A percentile compares a stretch with the other conserved stretches of the same genome.
phyloP scores from a whole-genome alignment of 2,113 vertebrate genomes.

The Spheniscus mendiculus region DNA sequence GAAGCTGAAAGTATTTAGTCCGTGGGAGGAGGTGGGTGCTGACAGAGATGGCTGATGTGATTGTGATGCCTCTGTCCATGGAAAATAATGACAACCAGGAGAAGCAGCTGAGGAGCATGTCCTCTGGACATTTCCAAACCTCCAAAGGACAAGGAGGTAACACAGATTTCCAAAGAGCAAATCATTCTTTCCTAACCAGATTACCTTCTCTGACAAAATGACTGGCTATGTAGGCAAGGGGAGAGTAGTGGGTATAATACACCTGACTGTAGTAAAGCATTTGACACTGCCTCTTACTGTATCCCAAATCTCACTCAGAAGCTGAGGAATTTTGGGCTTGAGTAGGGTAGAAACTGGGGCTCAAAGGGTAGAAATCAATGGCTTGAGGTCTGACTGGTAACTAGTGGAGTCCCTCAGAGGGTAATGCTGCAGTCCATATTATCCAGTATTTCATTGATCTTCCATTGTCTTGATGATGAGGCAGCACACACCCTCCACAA shows the following conservation, averaged over 20 bases:
- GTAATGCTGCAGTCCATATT: background rate
- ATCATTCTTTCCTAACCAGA: background rate
- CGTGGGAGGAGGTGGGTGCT: background rate
- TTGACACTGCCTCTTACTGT: background rate
- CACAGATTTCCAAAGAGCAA: background rate
- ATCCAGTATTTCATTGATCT: background rate
- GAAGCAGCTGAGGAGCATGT: background rate
- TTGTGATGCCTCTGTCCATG: background rate
- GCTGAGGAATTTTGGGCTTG: background rate
- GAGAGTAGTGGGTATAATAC: background rate
- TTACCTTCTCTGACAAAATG: background rate
- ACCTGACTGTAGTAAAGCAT: background rate
- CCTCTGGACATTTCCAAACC: background rate
- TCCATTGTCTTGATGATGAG: background rate
- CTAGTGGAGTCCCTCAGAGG: background rate
- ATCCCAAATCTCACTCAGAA: background rate
- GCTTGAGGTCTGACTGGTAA: background rate
- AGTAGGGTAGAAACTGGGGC: background rate
- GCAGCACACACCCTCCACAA: background rate
- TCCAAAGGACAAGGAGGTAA: background rate
- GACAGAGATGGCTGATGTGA: background rate
- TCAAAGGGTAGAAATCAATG: background rate
- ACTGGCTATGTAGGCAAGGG: background rate
- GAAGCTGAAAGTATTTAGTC: background rate
- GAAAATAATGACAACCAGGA: background rate